phyloP scores from a whole-genome alignment of 2,888 invertebrate genomes.

The Orthosia incerta region DNA sequence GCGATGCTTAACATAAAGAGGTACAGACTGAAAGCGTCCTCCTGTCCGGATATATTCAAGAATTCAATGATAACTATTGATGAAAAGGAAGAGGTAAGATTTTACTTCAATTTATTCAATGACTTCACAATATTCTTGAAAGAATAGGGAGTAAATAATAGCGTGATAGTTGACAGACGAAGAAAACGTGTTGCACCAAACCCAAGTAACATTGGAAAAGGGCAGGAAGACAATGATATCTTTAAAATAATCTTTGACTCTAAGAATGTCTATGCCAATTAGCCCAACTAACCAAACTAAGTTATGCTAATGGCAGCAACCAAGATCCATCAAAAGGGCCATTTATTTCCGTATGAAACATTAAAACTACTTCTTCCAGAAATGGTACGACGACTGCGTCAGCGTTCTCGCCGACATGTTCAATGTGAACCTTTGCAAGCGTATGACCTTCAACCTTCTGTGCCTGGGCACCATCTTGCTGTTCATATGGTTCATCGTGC shows the following conservation, averaged over 20 bases:
- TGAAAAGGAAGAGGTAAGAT: conserved; percentile 93
- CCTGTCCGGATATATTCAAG: conserved; percentile 97
- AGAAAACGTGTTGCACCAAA: not conserved
- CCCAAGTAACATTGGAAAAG: not conserved
- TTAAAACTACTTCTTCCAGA: conserved; percentile 70
- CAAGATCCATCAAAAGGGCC: too few species aligned
- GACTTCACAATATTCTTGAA: not conserved
- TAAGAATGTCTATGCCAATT: too few species aligned
- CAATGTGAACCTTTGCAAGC: conserved; percentile 95
- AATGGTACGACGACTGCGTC: conserved; percentile 86
- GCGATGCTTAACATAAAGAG: conserved; percentile 96
- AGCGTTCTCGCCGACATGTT: conserved; percentile 88
- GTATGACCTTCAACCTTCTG: conserved; percentile 94
- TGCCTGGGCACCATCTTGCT: conserved; percentile 96
- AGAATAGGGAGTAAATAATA: not conserved
- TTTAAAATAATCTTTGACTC: too few species aligned
- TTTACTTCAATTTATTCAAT: not conserved
- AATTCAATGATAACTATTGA: conserved; percentile 97
- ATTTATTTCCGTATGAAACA: too few species aligned
- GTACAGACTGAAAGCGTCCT: conserved; percentile 95
- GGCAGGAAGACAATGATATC: not conserved
- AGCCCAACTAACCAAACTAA: too few species aligned
- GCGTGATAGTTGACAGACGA: not conserved
- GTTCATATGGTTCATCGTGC: conserved; percentile 98
- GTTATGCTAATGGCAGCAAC: too few species aligned